Conservation (phyloP, 2,797 vertebrate species). For the Chrysocyon brachyurus region DNA sequence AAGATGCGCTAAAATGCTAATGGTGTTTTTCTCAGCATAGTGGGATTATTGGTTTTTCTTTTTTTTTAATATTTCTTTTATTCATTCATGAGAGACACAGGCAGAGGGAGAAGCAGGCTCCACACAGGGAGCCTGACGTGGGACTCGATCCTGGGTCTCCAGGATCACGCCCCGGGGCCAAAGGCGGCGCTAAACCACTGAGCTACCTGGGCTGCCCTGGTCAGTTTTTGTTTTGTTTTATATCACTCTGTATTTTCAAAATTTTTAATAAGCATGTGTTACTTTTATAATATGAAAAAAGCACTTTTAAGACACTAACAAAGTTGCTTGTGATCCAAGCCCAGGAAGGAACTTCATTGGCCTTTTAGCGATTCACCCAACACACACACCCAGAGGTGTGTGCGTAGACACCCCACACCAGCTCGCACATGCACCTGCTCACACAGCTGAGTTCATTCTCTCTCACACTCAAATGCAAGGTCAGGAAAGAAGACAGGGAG, state of each 20-base stretch:
- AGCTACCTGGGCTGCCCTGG: too few relatives aligned
- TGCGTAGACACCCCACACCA: neutral
- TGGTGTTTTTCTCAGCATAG: neutral
- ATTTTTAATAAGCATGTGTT: neutral
- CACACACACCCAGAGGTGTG: neutral
- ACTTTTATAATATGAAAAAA: neutral
- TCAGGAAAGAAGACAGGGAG: neutral
- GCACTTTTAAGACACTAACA: neutral
- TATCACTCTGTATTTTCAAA: neutral
- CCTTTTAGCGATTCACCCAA: neutral
- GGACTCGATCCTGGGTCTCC: too few relatives aligned
- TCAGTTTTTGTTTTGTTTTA: slow-evolving; percentile 10
- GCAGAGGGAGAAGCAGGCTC: too few relatives aligned
- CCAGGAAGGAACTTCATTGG: neutral
- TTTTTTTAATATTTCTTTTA: too few relatives aligned
- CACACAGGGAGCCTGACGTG: too few relatives aligned
- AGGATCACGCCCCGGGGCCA: too few relatives aligned
- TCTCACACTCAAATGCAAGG: neutral
- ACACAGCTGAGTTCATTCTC: neutral
- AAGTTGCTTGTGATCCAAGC: neutral
- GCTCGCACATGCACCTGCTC: neutral
- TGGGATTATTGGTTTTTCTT: neutral
- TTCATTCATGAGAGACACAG: too few relatives aligned
- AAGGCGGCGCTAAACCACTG: too few relatives aligned
- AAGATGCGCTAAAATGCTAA: slow-evolving; percentile 17